These are phyloP conservation scores for Melolontha melolontha DNA, from an alignment of 2,888 invertebrate genomes.

Conservation along the genomic window DNA sequence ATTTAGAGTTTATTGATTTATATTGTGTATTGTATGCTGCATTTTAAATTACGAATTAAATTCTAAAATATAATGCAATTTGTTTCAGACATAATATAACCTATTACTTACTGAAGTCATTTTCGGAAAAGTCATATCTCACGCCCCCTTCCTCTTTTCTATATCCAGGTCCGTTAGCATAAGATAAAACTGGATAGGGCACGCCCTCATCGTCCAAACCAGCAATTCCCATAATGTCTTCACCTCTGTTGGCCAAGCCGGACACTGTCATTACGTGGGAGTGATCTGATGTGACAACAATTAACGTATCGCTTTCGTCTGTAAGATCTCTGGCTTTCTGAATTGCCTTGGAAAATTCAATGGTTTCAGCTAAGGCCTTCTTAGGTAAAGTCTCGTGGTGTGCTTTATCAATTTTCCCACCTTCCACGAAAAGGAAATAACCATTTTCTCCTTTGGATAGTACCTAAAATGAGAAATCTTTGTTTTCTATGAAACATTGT, in stretches of 20 bases:
- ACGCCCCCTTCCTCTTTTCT: constrained; percentile 56
- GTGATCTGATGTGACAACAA: constrained; percentile 84
- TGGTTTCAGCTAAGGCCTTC: constrained; percentile 81
- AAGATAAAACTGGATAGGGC: constrained; percentile 77
- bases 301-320: constrained; percentile 76
- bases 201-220: constrained; percentile 68
- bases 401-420: constrained; percentile 81
- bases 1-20: too few species aligned
- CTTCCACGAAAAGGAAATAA: constrained; percentile 83
- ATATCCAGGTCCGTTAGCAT: constrained; percentile 81
- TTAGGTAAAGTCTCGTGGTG: constrained; percentile 78
- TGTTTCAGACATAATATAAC: too few species aligned
- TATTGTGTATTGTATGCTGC: too few species aligned
- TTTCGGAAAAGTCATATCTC: constrained; percentile 67
- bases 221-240: constrained; percentile 69
- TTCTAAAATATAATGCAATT: too few species aligned
- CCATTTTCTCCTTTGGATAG: constrained; percentile 74
- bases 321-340: constrained; percentile 74
- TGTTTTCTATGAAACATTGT: too few species aligned
- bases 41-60: too few species aligned
- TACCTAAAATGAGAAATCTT: too few species aligned
- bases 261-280: constrained; percentile 81
- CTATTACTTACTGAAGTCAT: constrained; percentile 63
- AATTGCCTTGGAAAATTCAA: constrained; percentile 72
- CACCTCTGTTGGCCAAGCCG: constrained; percentile 78